Base-by-base conservation (phyloP, 2,113 vertebrate genomes). In the Notechis scutatus region DNA sequence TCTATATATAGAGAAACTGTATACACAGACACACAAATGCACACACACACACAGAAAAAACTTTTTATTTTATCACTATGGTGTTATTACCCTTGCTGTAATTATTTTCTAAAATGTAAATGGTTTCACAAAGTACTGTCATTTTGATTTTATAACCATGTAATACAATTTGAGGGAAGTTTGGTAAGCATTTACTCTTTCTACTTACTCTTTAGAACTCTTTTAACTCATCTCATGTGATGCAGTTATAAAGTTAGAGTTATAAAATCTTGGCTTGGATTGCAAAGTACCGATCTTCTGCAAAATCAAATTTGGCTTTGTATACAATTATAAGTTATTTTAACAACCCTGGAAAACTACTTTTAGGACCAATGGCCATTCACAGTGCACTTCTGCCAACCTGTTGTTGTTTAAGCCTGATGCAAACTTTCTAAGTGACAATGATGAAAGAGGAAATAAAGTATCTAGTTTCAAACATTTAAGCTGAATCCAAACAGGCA, bases 331-430 rank as follows among this genome's bases (percentile, higher is more conserved):
- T 95, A 94, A 85, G n/a, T 96, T 95, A 93, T 95, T 93, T 55
- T 96, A 96, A 95, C 94, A 39, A 93, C 92, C 90, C 24, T 69
- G 39, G 85, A 69, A 94, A 94, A 93, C 95, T 94, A 94, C 92
- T 95, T 96, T 87, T 94, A 94, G 94, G 96, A 95, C 95, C 95
- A 95, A 94, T 95, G 94, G 91, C 93, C 95, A 93, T 96, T 96
- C 96, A 95, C 95, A 95, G 95, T 96, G 92, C 92, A 94, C 93
- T 94, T 93, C 95, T 94, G 95, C 94, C 92, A 94, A 94, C 90
- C 94, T 96, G 94, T 96, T 96, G 95, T 96, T 96, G 96, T 96
- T 96, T 95, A 96, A 96, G 93, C 54, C 59, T 94, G 95, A 42
- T 87, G 95, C 90, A 96, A 95, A 93, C 54, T n/a, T 93, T 94